Evolutionary conservation across 2,888 invertebrate genomes (phyloP), one percentile per base, ranked within the genome.

Genomic region (Acrobasis suavella): DNA sequence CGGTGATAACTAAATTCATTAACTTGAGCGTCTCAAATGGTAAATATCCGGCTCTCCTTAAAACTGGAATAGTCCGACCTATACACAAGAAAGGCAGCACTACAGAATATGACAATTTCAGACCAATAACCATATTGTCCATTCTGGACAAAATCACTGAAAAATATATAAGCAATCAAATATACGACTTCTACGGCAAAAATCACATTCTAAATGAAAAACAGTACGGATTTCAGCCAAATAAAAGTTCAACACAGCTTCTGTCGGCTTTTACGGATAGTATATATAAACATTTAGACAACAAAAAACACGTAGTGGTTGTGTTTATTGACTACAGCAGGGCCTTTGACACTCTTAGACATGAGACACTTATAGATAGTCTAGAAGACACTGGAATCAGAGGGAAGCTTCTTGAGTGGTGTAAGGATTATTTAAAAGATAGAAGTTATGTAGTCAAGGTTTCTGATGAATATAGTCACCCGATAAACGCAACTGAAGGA

Each of bases 311-410:
- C 38, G 58, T 58, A 16, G 12, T 60, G 12, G 55, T 69, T 15
- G 55, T 69, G 9, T 69, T 64, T 22, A 64, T 69, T 1, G 69
- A 69, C 51, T 69, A 66, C 55, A 59, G 62, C 38, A 64, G 67
- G 39, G 65, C 65, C 5, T 67, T 67, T n/a, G 66, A 66, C 10
- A 66, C 61, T 5, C 38, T 66, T 1, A 17, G 58, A 1, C 64
- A 62, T 46, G 56, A 62, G 2, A 61, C 50, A 14, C 50, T 67
- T 9, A 14, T 63, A 10, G n/a, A 60, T 10, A 61, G 59, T 6
- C 51, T 65, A 14, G 42, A 64, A 12, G 51, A 64, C 38, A 15
- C 60, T 50, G 72, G 69, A 1, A 63, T 72, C 2, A 50, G 68
- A 39, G 70, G 72, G 1, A 62, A 60, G 0, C n/a, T 71, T 5